Conservation (phyloP, 2,797 vertebrate species). For the Taenioides sp. region DNA sequence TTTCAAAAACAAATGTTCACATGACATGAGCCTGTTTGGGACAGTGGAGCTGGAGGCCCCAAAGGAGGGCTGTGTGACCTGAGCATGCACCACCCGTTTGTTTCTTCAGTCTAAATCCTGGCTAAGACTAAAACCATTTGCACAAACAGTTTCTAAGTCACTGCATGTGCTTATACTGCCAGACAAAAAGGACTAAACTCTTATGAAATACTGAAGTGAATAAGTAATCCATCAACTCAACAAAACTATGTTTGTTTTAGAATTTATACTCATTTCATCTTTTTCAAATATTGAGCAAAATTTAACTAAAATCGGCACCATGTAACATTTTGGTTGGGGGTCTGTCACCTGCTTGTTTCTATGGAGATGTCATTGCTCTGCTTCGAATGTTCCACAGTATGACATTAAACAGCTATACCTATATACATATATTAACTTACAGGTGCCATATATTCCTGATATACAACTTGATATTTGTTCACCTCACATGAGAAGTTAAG, state of each 20-base stretch:
- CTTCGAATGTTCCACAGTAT: too few species aligned
- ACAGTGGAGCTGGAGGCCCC: not conserved
- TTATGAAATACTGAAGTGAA: not conserved
- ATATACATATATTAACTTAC: too few species aligned
- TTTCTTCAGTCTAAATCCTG: constrained; percentile 2
- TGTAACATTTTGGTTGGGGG: too few species aligned
- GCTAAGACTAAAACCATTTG: constrained; percentile 2
- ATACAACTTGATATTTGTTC: too few species aligned
- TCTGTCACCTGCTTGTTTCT: too few species aligned
- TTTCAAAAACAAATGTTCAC: not conserved
- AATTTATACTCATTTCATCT: not conserved
- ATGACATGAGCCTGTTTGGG: not conserved
- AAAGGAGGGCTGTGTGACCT: not conserved
- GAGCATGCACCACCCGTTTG: not conserved
- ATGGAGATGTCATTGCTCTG: too few species aligned
- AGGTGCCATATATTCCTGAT: too few species aligned
- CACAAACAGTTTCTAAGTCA: not conserved
- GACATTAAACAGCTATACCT: too few species aligned
- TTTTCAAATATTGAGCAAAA: too few species aligned
- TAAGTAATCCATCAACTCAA: not conserved
- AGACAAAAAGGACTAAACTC: not conserved
- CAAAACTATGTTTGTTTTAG: not conserved
- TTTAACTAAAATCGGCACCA: too few species aligned
- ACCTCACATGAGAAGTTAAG: too few species aligned
- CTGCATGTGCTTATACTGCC: constrained; percentile 1